phyloP scores from a whole-genome alignment of 2,888 invertebrate genomes.

The Antitype chi region DNA sequence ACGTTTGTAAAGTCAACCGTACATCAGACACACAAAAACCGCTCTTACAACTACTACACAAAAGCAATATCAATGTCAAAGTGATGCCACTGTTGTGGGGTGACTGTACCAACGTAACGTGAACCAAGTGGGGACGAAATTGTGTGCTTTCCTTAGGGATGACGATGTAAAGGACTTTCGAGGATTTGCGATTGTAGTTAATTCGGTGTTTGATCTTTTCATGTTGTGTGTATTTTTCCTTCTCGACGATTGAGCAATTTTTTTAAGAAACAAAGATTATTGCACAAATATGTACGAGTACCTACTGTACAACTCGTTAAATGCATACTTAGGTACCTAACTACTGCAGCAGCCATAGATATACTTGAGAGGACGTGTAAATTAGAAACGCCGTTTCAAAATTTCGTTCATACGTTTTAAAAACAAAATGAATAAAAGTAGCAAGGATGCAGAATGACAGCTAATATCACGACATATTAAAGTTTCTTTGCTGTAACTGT shows the following conservation, averaged over 20 bases:
- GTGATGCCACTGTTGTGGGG: not conserved
- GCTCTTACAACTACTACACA: not conserved
- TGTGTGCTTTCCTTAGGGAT: slow-evolving; percentile 59
- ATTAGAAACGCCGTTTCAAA: too few species aligned
- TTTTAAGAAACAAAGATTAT: too few species aligned
- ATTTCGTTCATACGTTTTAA: too few species aligned
- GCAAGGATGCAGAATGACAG: too few species aligned
- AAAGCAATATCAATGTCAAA: not conserved
- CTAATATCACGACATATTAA: too few species aligned
- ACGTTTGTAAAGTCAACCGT: slow-evolving; percentile 22
- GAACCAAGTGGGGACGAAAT: slow-evolving; percentile 67
- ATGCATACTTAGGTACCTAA: too few species aligned
- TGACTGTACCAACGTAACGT: slow-evolving; percentile 37
- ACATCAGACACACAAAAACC: not conserved
- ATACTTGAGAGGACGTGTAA: not conserved
- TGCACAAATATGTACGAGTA: too few species aligned
- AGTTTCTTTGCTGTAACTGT: too few species aligned
- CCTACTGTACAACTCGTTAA: too few species aligned
- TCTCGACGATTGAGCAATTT: too few species aligned
- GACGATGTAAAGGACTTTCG: slow-evolving; percentile 23
- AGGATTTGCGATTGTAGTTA: not conserved
- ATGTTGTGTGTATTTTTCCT: not conserved
- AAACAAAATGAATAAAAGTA: too few species aligned
- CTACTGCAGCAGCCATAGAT: not conserved
- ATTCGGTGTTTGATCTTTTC: not conserved